phyloP scores from a whole-genome alignment of 2,113 vertebrate species.

The Megaceryle torquata region DNA sequence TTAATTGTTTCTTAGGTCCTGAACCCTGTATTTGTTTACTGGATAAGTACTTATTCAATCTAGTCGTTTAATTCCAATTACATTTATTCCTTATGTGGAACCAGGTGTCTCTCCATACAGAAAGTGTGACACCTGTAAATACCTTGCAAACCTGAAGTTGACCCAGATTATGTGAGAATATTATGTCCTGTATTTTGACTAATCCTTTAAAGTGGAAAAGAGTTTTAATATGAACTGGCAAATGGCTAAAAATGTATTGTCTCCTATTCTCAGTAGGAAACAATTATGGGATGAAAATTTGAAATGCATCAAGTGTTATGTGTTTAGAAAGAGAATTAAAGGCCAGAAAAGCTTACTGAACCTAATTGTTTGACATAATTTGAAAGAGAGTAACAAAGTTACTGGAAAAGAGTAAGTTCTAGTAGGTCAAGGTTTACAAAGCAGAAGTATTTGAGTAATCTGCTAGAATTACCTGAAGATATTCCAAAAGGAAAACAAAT shows the following conservation, averaged over 20 bases:
- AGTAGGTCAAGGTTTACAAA: background rate
- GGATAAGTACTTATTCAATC: background rate
- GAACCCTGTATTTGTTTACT: background rate
- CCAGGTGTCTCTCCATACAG: background rate
- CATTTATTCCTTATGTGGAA: background rate
- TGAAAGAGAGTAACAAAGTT: background rate
- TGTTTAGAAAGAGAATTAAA: background rate
- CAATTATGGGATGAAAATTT: background rate
- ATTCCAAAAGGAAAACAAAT: background rate
- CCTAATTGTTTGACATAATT: background rate
- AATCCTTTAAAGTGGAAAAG: background rate
- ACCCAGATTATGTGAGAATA: background rate
- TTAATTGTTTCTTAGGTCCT: background rate
- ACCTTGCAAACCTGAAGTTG: background rate
- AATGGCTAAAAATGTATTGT: background rate
- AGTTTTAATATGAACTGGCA: background rate
- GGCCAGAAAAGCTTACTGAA: background rate
- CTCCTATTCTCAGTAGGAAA: background rate
- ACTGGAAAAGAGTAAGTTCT: background rate
- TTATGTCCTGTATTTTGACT: background rate
- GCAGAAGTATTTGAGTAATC: background rate
- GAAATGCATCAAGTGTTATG: background rate
- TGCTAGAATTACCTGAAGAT: background rate
- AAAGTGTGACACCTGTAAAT: background rate
- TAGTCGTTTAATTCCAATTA: background rate